These are phyloP conservation scores for Batillaria attramentaria DNA, from an alignment of 1,140 invertebrate genomes.

Conservation along the genomic window DNA sequence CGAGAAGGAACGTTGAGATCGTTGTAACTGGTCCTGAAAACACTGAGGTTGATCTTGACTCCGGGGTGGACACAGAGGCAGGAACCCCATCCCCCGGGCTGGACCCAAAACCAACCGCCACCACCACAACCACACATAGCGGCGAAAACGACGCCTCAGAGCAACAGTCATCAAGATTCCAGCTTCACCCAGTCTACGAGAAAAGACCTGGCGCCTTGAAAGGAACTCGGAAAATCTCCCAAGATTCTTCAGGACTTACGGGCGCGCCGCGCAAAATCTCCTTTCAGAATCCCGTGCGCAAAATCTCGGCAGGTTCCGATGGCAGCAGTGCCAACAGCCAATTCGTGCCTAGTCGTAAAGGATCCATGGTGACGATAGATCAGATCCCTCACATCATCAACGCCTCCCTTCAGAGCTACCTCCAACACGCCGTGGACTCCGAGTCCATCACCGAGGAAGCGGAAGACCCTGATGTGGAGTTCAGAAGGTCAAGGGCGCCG, in stretches of 20 bases:
- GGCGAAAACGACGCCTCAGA: neutral
- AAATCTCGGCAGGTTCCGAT: conserved; percentile 23
- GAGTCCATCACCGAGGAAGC: neutral
- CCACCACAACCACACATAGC: neutral
- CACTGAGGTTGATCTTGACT: conserved; percentile 4
- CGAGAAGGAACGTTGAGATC: neutral
- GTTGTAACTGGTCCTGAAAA: neutral
- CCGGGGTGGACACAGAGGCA: conserved; percentile 21
- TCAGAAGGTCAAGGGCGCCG: neutral
- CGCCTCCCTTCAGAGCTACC: conserved; percentile 20
- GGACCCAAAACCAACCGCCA: neutral
- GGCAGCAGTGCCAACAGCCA: conserved; percentile 14
- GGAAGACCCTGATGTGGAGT: neutral
- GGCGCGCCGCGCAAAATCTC: conserved; percentile 3
- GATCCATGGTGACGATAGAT: conserved; percentile 36
- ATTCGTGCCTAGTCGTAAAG: conserved; percentile 34
- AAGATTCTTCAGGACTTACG: conserved; percentile 5
- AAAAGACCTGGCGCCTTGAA: conserved; percentile 19
- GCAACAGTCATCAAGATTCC: neutral
- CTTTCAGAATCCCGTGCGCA: conserved; percentile 5
- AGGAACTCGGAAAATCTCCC: conserved; percentile 7
- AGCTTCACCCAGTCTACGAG: conserved; percentile 19
- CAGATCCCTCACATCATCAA: conserved; percentile 31
- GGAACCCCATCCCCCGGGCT: conserved; percentile 13
- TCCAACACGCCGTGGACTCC: neutral